A percentile compares a stretch with the other conserved stretches of the same genome.
These are phyloP conservation scores for Notodonta ziczac DNA, from an alignment of 2,888 invertebrate species.

Conservation along the genomic window DNA sequence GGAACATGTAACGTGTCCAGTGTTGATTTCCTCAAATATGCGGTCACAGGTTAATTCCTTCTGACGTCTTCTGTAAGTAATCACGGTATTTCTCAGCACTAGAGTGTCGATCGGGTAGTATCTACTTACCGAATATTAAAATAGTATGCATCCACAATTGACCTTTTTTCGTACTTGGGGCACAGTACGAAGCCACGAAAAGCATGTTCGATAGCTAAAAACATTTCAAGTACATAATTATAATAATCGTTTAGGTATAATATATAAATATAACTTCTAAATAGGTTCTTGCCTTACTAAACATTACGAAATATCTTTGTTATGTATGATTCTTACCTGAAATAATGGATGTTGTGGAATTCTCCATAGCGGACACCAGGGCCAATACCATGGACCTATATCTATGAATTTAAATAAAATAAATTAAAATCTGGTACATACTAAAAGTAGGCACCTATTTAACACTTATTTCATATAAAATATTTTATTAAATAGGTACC, in stretches of 20 bases:
- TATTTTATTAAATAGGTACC: slow-evolving; percentile 19
- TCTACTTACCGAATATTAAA: slow-evolving; percentile 88
- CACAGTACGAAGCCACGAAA: slow-evolving; percentile 91
- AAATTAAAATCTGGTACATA: neutral
- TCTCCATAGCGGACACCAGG: slow-evolving; percentile 90
- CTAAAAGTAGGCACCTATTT: no score
- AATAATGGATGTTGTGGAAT: slow-evolving; percentile 88
- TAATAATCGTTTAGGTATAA: no score
- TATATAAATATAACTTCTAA: no score
- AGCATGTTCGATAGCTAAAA: slow-evolving; percentile 90
- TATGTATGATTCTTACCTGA: slow-evolving; percentile 56
- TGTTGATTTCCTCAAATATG: no score
- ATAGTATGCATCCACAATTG: slow-evolving; percentile 93
- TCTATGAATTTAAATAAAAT: neutral
- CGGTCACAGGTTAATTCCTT: no score
- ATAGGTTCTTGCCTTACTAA: no score
- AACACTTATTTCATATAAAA: neutral
- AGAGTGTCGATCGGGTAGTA: no score
- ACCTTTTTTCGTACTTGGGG: slow-evolving; percentile 91
- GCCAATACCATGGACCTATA: slow-evolving; percentile 86
- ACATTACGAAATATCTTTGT: slow-evolving; percentile 6
- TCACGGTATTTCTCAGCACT: no score
- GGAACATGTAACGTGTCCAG: no score
- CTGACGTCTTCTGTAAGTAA: no score
- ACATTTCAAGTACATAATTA: neutral